Evolutionary conservation across 2,888 invertebrate genomes (phyloP).

Genomic region (Nomada goodeniana): DNA sequence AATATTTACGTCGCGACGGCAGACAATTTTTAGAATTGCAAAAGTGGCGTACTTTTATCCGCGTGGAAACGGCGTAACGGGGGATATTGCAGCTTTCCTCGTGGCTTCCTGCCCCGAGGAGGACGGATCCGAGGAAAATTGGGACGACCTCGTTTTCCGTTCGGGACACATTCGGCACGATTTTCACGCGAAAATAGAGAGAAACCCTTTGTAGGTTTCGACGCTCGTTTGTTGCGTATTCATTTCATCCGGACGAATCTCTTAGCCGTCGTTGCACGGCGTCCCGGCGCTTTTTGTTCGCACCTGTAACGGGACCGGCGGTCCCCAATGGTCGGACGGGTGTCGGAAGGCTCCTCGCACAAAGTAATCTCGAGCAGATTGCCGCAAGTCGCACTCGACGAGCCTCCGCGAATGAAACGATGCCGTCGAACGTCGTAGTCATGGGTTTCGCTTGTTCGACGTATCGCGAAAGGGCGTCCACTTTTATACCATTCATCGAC

Average conservation of each 20-base stretch:
- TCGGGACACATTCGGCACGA: conserved; percentile 1
- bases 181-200: conserved; percentile 21
- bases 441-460: conserved; percentile 1
- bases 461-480: conserved; percentile 31
- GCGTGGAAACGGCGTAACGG: too few relatives aligned
- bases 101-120: neutral
- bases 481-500: conserved; percentile 25
- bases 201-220: neutral
- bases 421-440: neutral
- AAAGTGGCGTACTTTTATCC: too few relatives aligned
- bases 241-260: conserved; percentile 19
- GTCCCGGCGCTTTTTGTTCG: neutral
- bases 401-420: neutral
- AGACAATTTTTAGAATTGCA: too few relatives aligned
- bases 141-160: conserved; percentile 4
- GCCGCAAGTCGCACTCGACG: neutral
- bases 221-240: conserved; percentile 24
- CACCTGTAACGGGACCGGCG: neutral
- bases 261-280: neutral
- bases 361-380: too few relatives aligned
- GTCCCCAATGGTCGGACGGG: neutral
- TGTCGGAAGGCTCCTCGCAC: neutral
- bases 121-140: conserved; percentile 9
- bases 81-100: too few relatives aligned
- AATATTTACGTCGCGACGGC: neutral